Evolutionary conservation across 1,140 invertebrate genomes (phyloP), one percentile per base, ranked within the genome.

Genomic region (Venturia canescens): DNA sequence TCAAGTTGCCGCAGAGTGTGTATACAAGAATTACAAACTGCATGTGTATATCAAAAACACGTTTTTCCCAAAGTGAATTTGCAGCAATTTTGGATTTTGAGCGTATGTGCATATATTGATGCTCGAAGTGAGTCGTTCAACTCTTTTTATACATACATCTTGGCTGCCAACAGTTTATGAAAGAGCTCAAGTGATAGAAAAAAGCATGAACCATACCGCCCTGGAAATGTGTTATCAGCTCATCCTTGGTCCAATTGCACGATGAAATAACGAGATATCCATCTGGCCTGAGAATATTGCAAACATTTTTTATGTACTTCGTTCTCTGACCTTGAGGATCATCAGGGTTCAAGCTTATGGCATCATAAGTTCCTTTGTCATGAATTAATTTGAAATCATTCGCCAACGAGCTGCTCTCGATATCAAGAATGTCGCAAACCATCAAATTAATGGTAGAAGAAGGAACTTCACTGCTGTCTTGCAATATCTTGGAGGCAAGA

Each of bases 331-430:
- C 87, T 69, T 93, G 92, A 0, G 95, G 90, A 87, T 96, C 92
- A 0, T 95, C 93, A 0, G 96, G 95, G 87, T 94, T 94, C 6
- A 99, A 90, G 87, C 96, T 96, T 60, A 99, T 95, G 0, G 98
- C 97, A 93, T 98, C 97, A 89, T 98, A 99, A 0, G 98, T 99
- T 0, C 98, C 98, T 92, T 99, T 98, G 89, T 98, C 97, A 72
- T 98, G 93, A 0, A 95, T 91, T 16, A 97, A 85, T 85, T 94
- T 93, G 86, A 94, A 97, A 78, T 91, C 90, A 7, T 72, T 91
- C 16, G 80, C 21, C 13, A 87, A 79, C 11, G 84, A 63, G 23
- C 91, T 77, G 29, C 85, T 79, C 26, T 79, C 75, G 0, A 91
- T 79, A 71, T 92, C 79, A 29, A 94, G 88, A 84, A 96, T 93